These are phyloP conservation scores for Megaceryle maxima DNA, from an alignment of 2,113 vertebrate species.

Conservation along the genomic window DNA sequence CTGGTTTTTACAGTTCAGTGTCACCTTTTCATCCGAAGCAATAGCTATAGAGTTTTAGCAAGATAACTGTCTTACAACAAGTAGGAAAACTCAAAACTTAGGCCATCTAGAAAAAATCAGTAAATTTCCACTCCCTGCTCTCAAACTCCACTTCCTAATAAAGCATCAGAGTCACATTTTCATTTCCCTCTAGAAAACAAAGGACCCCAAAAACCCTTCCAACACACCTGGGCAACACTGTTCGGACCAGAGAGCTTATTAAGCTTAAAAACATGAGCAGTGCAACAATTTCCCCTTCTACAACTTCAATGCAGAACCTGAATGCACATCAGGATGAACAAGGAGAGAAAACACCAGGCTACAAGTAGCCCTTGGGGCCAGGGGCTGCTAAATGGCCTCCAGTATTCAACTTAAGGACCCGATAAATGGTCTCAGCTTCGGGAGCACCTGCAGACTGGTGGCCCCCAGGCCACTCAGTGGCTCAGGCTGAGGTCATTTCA, in stretches of 20 bases:
- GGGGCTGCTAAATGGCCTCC: not conserved
- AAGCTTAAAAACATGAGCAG: not conserved
- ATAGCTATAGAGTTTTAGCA: not conserved
- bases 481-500: not conserved
- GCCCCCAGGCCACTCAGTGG: not conserved
- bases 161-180: not conserved
- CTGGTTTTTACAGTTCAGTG: slow-evolving; percentile 10
- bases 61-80: not conserved
- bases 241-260: not conserved
- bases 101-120: not conserved
- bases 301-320: not conserved
- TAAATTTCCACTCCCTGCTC: not conserved
- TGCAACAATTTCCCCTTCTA: not conserved
- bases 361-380: not conserved
- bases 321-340: not conserved
- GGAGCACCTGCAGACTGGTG: not conserved
- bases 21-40: slow-evolving; percentile 6
- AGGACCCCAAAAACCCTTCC: not conserved
- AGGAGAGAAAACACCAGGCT: not conserved
- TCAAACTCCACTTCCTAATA: not conserved
- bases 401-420: accelerated
- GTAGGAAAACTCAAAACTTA: not conserved
- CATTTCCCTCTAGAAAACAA: not conserved
- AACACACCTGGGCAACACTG: not conserved
- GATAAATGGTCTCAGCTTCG: not conserved